A percentile compares a stretch with the other conserved stretches of the same genome.
phyloP scores from a whole-genome alignment of 2,797 vertebrate species.

The Hypotaenidia philippensis region DNA sequence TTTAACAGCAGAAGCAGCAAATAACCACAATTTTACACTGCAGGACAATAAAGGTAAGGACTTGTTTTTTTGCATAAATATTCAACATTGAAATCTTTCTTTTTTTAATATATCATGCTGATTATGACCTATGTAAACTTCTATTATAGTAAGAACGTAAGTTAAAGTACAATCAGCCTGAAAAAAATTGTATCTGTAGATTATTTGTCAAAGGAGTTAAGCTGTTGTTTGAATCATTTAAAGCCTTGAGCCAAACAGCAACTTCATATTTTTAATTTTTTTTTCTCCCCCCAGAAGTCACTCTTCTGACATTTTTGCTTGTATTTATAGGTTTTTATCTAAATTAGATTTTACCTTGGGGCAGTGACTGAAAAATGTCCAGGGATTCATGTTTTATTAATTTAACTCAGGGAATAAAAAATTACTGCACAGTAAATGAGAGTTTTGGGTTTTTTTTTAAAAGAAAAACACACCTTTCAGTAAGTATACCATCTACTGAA shows the following conservation, averaged over 20 bases:
- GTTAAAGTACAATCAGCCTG: conserved; percentile 41
- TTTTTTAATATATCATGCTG: background rate
- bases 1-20: conserved; percentile 84
- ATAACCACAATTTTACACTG: conserved; percentile 94
- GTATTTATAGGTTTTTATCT: background rate
- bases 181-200: conserved; percentile 65
- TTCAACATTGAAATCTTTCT: background rate
- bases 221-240: conserved; percentile 59
- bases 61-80: background rate
- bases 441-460: background rate
- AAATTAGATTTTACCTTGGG: conserved; percentile 26
- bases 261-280: background rate
- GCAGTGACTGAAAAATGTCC: background rate
- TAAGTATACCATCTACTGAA: background rate
- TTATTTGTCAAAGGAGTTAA: conserved; percentile 64
- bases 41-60: conserved; percentile 93
- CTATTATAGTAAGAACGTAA: conserved; percentile 23
- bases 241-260: conserved; percentile 37
- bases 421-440: background rate
- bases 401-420: background rate
- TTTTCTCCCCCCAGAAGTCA: background rate
- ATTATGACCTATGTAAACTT: conserved; percentile 3
- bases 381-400: background rate
- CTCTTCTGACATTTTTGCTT: background rate
- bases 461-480: background rate